Evolutionary conservation across 2,113 vertebrate genomes (phyloP), one percentile per base, ranked within the genome.

Genomic region (Cyphomyrus plagiostoma): DNA sequence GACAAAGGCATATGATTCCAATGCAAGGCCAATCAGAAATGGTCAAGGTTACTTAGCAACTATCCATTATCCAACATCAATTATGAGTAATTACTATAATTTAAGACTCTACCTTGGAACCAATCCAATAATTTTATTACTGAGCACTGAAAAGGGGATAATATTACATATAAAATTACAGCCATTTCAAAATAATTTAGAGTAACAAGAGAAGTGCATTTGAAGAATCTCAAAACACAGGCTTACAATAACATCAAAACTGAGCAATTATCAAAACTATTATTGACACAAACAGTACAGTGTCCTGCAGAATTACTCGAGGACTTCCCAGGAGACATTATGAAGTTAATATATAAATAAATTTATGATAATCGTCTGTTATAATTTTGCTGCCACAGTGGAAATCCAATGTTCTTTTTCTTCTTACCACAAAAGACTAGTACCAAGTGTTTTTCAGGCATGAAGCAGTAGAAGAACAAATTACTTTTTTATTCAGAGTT

Each of bases 401-500:
- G 26, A 90, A 90, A 90, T 87, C 46, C 58, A 48, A 86, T 17
- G 84, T 86, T 50, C 66, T 77, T 87, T 77, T 80, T 70, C 35
- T 52, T 56, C 26, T 46, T 56, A 80, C 30, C 66, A 90, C 56
- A 90, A 87, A 88, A 82, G 48, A 42, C 58, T 46, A 13, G 84
- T 66, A 49, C 84, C 46, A 35, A 80, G 58, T 82, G 66, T 58
- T 88, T 90, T 62, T 10, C 89, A 87, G 85, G 45, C 66, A 77
- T 45, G 58, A 87, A 88, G 87, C 80, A 90, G 62, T 23, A 52
- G 85, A 87, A 13, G 85, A 80, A 90, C 89, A 90, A 87, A 88
- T 90, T 87, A 49, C 86, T 80, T 87, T 90, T 90, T 66, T 58
- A 88, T 90, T 90, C 85, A 56, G 66, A 70, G 89, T 80, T 90